phyloP scores from a whole-genome alignment of 35 echinoderm and acorn worm species.

The Lytechinus pictus region DNA sequence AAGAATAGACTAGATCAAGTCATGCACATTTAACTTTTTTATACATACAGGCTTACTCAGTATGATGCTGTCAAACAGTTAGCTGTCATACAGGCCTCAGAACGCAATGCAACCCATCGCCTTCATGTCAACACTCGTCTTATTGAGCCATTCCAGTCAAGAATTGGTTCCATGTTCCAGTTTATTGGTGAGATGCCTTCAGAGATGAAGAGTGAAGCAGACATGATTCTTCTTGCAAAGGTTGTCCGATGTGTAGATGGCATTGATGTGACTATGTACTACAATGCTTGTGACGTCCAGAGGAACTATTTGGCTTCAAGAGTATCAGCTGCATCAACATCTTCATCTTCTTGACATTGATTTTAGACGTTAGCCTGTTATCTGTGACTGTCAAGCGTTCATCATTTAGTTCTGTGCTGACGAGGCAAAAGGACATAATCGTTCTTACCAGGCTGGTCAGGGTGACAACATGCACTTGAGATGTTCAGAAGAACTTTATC shows the following conservation, averaged over 20 bases:
- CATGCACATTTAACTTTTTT: not conserved
- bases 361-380: too few relatives aligned
- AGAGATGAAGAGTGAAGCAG: not conserved
- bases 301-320: slow-evolving; percentile 39
- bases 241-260: slow-evolving; percentile 67
- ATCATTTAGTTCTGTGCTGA: too few relatives aligned
- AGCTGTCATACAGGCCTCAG: not conserved
- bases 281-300: slow-evolving; percentile 62
- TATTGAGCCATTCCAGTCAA: slow-evolving; percentile 58
- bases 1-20: too few relatives aligned
- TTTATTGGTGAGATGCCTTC: slow-evolving; percentile 63
- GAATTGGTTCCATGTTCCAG: slow-evolving; percentile 58
- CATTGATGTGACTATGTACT: slow-evolving; percentile 60
- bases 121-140: slow-evolving; percentile 47
- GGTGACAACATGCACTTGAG: too few relatives aligned
- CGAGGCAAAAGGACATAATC: too few relatives aligned
- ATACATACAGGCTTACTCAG: not conserved
- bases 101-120: slow-evolving; percentile 20
- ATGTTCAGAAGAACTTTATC: too few relatives aligned
- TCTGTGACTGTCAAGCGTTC: too few relatives aligned
- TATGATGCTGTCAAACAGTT: slow-evolving; percentile 48
- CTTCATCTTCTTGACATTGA: not conserved
- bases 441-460: too few relatives aligned
- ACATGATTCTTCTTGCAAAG: slow-evolving; percentile 43
- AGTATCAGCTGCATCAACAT: not conserved